Evolutionary conservation across 2,888 invertebrate species (phyloP).

Genomic region (Lepidochrysops patricia): DNA sequence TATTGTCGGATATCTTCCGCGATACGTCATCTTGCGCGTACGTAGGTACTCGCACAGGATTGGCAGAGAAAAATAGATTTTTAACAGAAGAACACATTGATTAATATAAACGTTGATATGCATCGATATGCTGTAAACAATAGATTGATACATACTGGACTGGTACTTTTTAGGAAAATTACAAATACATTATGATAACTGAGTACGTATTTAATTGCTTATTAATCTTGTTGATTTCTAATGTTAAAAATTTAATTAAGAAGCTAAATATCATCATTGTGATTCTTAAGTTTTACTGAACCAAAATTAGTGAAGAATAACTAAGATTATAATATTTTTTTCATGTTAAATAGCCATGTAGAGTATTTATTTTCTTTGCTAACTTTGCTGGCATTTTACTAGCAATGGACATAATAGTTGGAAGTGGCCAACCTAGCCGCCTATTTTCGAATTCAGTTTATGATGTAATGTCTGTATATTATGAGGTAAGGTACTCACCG

Average conservation of each 20-base stretch:
- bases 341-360: too few relatives aligned
- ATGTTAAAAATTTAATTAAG: not conserved
- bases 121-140: not conserved
- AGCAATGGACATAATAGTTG: too few relatives aligned
- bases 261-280: not conserved
- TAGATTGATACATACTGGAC: not conserved
- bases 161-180: not conserved
- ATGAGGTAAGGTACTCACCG: conserved; percentile 44
- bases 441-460: too few relatives aligned
- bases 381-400: not conserved
- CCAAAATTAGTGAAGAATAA: too few relatives aligned
- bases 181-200: not conserved
- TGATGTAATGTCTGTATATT: not conserved
- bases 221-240: not conserved
- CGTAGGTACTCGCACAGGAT: conserved; percentile 11
- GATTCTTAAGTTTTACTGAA: too few relatives aligned
- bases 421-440: too few relatives aligned
- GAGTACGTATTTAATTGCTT: not conserved
- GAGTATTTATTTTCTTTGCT: too few relatives aligned
- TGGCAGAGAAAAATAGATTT: conserved; percentile 14
- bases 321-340: too few relatives aligned
- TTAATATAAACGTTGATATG: conserved; percentile 14
- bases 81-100: conserved; percentile 17
- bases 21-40: conserved; percentile 10
- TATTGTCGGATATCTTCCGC: conserved; percentile 4